These are phyloP conservation scores for Zonitis immaculata DNA, from an alignment of 2,888 invertebrate genomes.

Conservation along the genomic window DNA sequence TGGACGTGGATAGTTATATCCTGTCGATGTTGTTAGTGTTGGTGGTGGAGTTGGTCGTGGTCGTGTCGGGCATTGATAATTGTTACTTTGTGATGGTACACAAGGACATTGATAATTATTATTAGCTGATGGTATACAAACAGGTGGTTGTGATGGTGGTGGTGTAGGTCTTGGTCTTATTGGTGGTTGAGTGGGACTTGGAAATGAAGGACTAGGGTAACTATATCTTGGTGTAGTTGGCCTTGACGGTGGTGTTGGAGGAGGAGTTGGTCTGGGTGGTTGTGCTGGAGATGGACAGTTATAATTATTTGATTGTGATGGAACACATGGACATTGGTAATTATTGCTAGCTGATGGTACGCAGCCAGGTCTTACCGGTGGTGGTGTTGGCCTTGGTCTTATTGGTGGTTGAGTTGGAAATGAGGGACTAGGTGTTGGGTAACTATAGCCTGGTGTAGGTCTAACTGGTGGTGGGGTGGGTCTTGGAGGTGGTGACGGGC, in stretches of 20 bases:
- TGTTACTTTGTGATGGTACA: neutral
- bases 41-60: constrained; percentile 9
- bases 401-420: neutral
- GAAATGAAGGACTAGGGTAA: neutral
- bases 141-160: neutral
- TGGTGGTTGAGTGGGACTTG: neutral
- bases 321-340: neutral
- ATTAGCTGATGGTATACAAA: constrained; percentile 1
- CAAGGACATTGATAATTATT: constrained; percentile 2
- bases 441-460: constrained; percentile 1
- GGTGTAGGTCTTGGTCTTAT: neutral
- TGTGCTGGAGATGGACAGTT: constrained; percentile 1
- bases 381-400: neutral
- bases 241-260: neutral
- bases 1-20: constrained; percentile 8
- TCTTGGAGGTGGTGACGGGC: neutral
- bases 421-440: constrained; percentile 7
- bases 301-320: constrained; percentile 2
- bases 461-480: constrained; percentile 7
- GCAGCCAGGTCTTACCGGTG: neutral
- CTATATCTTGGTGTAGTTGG: too few relatives aligned
- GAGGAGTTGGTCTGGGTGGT: constrained; percentile 18
- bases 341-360: neutral
- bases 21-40: constrained; percentile 2
- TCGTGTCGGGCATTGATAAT: constrained; percentile 1